These are phyloP conservation scores for Sturmia bella DNA, from an alignment of 2,888 invertebrate genomes.

Conservation along the genomic window DNA sequence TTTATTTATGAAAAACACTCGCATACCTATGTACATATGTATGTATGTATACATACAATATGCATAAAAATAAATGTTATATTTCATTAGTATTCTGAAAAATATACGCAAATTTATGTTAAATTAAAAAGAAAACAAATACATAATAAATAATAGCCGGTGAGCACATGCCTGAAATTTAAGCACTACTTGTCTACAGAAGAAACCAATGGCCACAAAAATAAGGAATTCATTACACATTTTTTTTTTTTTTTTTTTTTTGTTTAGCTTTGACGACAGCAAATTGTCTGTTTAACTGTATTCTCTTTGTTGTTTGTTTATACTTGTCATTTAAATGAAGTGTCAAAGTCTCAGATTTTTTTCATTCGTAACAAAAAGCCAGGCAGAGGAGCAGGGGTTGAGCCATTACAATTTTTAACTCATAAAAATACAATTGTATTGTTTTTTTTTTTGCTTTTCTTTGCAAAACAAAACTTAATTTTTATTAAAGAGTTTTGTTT, in stretches of 20 bases:
- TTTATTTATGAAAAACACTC: no score
- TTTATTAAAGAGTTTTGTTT: no score
- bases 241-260: no score
- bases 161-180: not conserved
- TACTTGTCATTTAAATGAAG: slow-evolving; percentile 17
- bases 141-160: not conserved
- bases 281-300: not conserved
- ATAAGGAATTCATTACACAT: not conserved
- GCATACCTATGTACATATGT: no score
- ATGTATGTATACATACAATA: no score
- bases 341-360: slow-evolving; percentile 26
- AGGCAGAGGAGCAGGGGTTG: not conserved
- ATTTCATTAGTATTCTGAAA: not conserved
- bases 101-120: not conserved
- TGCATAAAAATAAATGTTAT: no score
- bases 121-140: not conserved
- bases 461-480: no score
- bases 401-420: not conserved
- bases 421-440: not conserved
- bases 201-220: not conserved
- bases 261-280: slow-evolving; percentile 27
- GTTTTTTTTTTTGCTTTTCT: no score
- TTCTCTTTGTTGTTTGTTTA: not conserved
- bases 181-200: not conserved
- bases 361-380: no score